Conservation (phyloP, 2,797 vertebrate genomes). For the Malurus leucopterus region DNA sequence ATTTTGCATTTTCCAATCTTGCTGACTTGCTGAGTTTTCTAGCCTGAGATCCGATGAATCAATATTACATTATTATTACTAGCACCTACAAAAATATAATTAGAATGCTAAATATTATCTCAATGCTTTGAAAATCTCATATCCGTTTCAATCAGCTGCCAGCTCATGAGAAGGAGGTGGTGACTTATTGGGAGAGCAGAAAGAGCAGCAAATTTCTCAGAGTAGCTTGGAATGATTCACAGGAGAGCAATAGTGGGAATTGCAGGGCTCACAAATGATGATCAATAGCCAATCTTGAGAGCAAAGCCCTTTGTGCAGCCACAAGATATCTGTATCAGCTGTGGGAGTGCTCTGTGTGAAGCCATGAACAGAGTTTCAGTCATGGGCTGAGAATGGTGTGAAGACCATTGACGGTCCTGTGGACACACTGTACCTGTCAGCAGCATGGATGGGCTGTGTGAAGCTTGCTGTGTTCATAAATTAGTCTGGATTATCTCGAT, state of each 20-base stretch:
- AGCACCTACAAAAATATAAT: slow-evolving; percentile 44
- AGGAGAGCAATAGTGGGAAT: not conserved
- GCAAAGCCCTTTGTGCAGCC: not conserved
- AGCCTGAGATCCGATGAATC: slow-evolving; percentile 13
- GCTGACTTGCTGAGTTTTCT: slow-evolving; percentile 17
- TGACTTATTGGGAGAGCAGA: not conserved
- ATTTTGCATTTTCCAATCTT: not conserved
- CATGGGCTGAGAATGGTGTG: not conserved
- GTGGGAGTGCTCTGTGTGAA: not conserved
- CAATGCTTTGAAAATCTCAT: slow-evolving; percentile 22
- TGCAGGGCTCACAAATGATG: not conserved
- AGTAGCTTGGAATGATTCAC: not conserved
- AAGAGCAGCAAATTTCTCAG: not conserved
- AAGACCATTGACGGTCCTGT: accelerated
- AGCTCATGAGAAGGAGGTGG: slow-evolving; percentile 4
- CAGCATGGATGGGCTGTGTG: not conserved
- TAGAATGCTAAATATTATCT: slow-evolving; percentile 43
- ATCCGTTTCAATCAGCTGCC: slow-evolving; percentile 31
- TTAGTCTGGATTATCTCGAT: not conserved
- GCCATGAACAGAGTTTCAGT: not conserved
- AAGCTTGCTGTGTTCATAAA: not conserved
- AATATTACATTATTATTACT: slow-evolving; percentile 29
- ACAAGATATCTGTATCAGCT: not conserved
- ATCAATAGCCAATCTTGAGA: not conserved
- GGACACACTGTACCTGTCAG: not conserved